Evolutionary conservation across 2,888 invertebrate species (phyloP), one percentile per base, ranked within the genome.

Genomic region (Meandrusa payeni): DNA sequence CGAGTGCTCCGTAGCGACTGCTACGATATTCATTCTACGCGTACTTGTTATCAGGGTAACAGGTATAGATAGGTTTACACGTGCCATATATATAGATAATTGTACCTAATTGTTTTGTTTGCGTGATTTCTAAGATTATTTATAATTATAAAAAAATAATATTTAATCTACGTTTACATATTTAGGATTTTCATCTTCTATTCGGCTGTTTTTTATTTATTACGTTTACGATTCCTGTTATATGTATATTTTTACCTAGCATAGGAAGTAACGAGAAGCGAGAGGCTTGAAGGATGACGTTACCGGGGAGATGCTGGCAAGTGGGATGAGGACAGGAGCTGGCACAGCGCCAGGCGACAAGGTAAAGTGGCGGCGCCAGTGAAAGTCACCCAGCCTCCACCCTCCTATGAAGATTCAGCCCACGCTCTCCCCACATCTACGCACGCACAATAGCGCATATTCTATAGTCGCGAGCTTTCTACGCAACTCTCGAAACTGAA

Each of bases 331-430:
- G n/a, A 19, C 2, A 59, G 67, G 56, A 52, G 61, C 64, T 82
- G 83, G 83, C 81, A 60, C 47, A 34, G 45, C 41, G 82, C 82
- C 85, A 82, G 73, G 48, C 69, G 77, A 68, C 80, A 77, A 79
- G 81, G 79, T 82, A 76, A 82, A 82, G 80, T 76, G 66, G 61
- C 61, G 78, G 74, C 78, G 82, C 72, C 80, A 80, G 77, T 75
- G 82, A 83, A 80, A 82, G 81, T 78, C 66, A 52, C 67, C 60
- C 57, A 59, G 54, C 56, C 50, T 44, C 53, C 54, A 40, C 45
- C 51, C 50, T 43, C 24, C 11, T 26, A 2, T 31, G 26, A 13
- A 41, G 38, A 33, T 37, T 40, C 29, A 41, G 23, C 43, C 36
- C 12, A 34, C 39, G 23, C 15, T 20, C 26, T 37, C 27, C 15